Percentiles rank a stretch among this genome's conserved stretches.
These are phyloP conservation scores for Tachysurus fulvidraco DNA, from an alignment of 2,113 vertebrate genomes.

Conservation along the genomic window DNA sequence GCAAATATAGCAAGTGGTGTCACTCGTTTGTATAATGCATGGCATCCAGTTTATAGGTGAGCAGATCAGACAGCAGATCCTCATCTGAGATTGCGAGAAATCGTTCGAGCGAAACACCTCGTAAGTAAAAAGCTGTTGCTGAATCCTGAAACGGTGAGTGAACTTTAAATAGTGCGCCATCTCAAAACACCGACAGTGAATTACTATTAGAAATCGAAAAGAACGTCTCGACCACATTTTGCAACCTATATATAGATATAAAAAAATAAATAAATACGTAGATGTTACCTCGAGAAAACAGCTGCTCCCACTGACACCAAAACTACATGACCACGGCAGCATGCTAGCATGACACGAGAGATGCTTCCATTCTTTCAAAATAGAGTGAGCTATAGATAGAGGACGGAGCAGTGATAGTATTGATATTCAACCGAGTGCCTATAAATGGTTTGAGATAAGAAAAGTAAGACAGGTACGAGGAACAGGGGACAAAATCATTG, in stretches of 20 bases:
- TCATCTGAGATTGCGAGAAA: conserved; percentile 20
- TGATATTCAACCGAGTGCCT: conserved; percentile 61
- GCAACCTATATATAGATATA: conserved; percentile 72
- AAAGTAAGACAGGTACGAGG: conserved; percentile 41
- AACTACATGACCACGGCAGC: conserved; percentile 78
- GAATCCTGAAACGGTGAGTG: conserved; percentile 49
- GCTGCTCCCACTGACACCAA: conserved; percentile 76
- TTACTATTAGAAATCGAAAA: conserved; percentile 55
- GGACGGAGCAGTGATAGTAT: conserved; percentile 46
- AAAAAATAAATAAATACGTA: conserved; percentile 86
- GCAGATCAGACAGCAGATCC: conserved; percentile 47
- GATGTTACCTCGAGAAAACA: conserved; percentile 79
- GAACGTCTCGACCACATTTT: conserved; percentile 71
- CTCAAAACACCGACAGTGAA: conserved; percentile 64
- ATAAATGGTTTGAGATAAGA: conserved; percentile 56
- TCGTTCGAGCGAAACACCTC: conserved; percentile 16
- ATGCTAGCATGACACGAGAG: conserved; percentile 82
- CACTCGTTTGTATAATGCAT: conserved; percentile 14
- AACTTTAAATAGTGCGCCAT: conserved; percentile 57
- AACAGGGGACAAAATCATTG: conserved; percentile 21
- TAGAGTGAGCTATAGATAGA: conserved; percentile 1
- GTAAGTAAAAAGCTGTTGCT: conserved; percentile 34
- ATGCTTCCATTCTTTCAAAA: conserved; percentile 78
- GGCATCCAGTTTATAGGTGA: conserved; percentile 28
- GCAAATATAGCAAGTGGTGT: conserved; percentile 59